Percentiles rank a stretch among this genome's conserved stretches.
These are phyloP conservation scores for Amblyopsis hoosieri DNA, from an alignment of 2,797 vertebrate species.

Conservation along the genomic window DNA sequence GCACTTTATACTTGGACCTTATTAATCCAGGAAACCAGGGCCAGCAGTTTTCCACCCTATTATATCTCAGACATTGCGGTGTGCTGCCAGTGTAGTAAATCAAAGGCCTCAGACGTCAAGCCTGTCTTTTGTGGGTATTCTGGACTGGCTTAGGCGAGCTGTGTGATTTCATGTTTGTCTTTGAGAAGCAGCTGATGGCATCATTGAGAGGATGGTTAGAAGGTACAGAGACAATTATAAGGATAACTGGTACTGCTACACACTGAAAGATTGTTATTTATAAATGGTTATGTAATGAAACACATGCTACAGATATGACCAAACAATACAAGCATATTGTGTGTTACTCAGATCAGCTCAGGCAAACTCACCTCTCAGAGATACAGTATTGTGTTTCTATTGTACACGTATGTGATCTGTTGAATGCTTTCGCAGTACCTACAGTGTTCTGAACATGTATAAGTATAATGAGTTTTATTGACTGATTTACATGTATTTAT, in stretches of 20 bases:
- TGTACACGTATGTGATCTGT: too few species aligned
- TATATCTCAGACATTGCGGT: conserved; percentile 36
- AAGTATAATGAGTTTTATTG: too few species aligned
- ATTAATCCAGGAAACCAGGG: conserved; percentile 63
- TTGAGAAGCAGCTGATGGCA: conserved; percentile 34
- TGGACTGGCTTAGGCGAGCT: conserved; percentile 16
- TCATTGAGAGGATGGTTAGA: conserved; percentile 12
- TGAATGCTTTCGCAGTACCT: too few species aligned
- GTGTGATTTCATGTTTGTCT: conserved; percentile 51
- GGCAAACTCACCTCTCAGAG: too few species aligned
- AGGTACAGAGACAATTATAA: not conserved
- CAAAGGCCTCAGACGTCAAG: conserved; percentile 25
- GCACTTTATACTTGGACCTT: conserved; percentile 51
- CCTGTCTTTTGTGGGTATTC: conserved; percentile 40
- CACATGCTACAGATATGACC: too few species aligned
- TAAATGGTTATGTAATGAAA: too few species aligned
- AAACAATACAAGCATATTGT: too few species aligned
- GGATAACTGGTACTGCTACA: not conserved
- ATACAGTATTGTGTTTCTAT: too few species aligned
- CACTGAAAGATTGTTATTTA: too few species aligned
- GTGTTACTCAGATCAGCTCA: too few species aligned
- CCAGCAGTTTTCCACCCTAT: conserved; percentile 56
- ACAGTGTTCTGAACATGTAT: too few species aligned
- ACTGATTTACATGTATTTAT: too few species aligned
- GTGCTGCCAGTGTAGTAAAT: conserved; percentile 55